Evolutionary conservation across 2,888 invertebrate species (phyloP).

Genomic region (Bhutanitis thaidina): DNA sequence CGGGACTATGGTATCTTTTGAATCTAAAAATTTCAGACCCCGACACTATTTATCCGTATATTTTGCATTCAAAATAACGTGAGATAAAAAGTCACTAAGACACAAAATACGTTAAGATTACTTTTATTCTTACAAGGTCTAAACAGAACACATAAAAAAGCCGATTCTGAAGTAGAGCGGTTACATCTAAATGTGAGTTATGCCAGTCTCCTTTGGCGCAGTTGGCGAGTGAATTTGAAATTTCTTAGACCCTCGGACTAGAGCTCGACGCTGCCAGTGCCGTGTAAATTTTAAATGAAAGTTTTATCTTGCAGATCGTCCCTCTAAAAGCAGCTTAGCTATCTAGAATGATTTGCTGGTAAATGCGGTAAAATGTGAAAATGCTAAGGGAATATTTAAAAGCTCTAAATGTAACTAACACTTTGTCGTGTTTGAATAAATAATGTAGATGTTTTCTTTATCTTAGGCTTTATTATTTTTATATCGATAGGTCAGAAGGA

Average conservation of each 20-base stretch:
- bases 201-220: constrained; percentile 25
- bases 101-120: too few relatives aligned
- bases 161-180: constrained; percentile 8
- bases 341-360: constrained; percentile 18
- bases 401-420: constrained; percentile 11
- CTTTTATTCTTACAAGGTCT: too few relatives aligned
- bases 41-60: too few relatives aligned
- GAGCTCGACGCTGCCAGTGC: constrained; percentile 15
- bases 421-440: constrained; percentile 6
- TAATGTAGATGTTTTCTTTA: neutral
- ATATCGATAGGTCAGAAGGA: too few relatives aligned
- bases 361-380: constrained; percentile 19
- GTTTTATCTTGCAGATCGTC: constrained; percentile 24
- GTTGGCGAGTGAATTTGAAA: constrained; percentile 26
- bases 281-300: constrained; percentile 27
- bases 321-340: constrained; percentile 23
- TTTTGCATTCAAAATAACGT: too few relatives aligned
- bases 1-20: too few relatives aligned
- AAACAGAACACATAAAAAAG: neutral
- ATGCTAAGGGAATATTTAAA: constrained; percentile 16
- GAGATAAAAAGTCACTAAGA: too few relatives aligned
- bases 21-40: too few relatives aligned
- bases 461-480: neutral
- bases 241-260: constrained; percentile 20
- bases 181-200: constrained; percentile 24